Base-by-base conservation (phyloP, 2,797 vertebrate species). In the Ispidina picta region DNA sequence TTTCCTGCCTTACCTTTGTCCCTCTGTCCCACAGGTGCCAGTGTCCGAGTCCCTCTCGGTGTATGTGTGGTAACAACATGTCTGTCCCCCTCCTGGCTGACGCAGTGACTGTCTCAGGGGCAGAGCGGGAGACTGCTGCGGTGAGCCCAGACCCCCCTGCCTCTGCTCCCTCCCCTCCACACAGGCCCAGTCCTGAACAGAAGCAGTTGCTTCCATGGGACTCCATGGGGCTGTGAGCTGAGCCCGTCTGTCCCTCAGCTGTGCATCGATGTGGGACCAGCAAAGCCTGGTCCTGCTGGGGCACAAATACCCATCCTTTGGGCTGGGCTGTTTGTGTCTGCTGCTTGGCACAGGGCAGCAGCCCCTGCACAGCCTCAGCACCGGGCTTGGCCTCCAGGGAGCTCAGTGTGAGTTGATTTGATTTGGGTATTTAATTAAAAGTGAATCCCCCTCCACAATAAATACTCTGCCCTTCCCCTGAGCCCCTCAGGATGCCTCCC, bases 21-120 rank as follows among this genome's bases (percentile, higher is more conserved):
- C 62, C 52, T 44, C 71, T 83, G 71, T 63, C 92, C 79, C 4
- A 1, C 94, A 98, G 98, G 97, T 97, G 95, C 96, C 96, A 95
- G 83, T 85, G 96, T 60, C 96, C 97, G 98, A 96, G 98, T 95
- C 97, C 97, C 96, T 97, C 97, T 96, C 98, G 96, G 98, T 99
- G 99, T 99, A 99, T 99, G 99, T 99, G 99, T 98, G 99, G 99
- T 98, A 99, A 99, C 98, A 99, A 99, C 98, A 99, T 99, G 99
- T 99, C 99, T 98, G 98, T 99, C 97, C 99, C 99, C 98, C 98
- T 99, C 98, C 99, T 99, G 94, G 97, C 98, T 51, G 99, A 99
- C 89, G 99, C 99, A 83, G 98, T 98, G 98, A 99, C 98, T 29
- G 97, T 99, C 97, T 98, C 99, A 70, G 99, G 98, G 97, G 97